Percentiles rank a stretch among this genome's conserved stretches.
phyloP scores from a whole-genome alignment of 2,113 vertebrate genomes.

The Malurus cyaneus region DNA sequence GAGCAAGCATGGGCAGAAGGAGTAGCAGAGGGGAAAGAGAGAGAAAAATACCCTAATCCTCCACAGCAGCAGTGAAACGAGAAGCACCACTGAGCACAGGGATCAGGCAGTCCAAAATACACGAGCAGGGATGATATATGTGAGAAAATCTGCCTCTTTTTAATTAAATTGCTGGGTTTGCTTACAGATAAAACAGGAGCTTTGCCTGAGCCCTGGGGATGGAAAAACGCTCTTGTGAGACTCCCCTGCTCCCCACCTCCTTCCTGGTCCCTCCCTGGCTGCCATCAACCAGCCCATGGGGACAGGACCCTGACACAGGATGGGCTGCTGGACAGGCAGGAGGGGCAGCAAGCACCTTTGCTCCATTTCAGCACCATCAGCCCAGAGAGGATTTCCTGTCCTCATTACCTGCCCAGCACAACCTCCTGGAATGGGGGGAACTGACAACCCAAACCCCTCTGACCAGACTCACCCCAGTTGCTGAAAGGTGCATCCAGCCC shows the following conservation, averaged over 20 bases:
- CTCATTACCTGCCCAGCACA: neutral
- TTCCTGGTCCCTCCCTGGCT: neutral
- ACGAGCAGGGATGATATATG: accelerated
- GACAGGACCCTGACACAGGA: neutral
- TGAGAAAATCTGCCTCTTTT: neutral
- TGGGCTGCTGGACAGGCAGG: neutral
- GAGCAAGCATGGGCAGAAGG: neutral
- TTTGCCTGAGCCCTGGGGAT: neutral
- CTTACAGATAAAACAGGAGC: neutral
- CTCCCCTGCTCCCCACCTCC: neutral
- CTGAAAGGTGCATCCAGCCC: neutral
- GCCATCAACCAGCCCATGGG: neutral
- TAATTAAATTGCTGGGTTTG: neutral
- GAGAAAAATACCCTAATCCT: neutral
- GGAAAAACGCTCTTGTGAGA: neutral
- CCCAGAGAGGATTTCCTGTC: neutral
- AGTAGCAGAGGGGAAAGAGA: neutral
- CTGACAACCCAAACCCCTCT: neutral
- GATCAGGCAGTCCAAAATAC: neutral
- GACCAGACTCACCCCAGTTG: accelerated
- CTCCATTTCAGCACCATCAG: neutral
- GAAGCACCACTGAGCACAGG: neutral
- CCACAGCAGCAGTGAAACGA: neutral
- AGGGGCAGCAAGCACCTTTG: neutral
- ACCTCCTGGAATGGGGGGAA: neutral